These are phyloP conservation scores for Hippasteria phrygiana DNA, from an alignment of 53 echinoderm and acorn worm species.

Conservation along the genomic window DNA sequence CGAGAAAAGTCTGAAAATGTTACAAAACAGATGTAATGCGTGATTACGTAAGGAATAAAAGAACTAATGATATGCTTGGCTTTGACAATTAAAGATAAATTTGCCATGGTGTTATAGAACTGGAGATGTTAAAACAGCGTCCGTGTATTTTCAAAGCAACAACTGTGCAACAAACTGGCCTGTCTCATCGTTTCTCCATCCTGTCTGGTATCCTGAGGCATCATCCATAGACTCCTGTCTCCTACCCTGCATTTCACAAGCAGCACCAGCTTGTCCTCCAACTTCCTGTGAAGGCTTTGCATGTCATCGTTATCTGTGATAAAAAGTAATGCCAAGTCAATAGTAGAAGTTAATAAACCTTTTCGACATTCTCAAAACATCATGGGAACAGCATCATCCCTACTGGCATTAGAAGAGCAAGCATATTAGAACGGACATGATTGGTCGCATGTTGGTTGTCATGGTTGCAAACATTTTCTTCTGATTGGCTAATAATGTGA, in stretches of 20 bases:
- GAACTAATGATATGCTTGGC: too few relatives aligned
- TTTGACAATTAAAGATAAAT: too few relatives aligned
- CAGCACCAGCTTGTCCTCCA: conserved; percentile 84
- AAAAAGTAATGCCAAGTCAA: neutral
- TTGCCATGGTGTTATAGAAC: neutral
- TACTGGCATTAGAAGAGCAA: too few relatives aligned
- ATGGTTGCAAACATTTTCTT: too few relatives aligned
- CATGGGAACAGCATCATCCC: too few relatives aligned
- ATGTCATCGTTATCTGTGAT: conserved; percentile 77
- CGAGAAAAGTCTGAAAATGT: too few relatives aligned
- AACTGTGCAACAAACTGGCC: conserved; percentile 57
- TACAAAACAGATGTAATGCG: too few relatives aligned
- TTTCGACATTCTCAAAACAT: neutral
- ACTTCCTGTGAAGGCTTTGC: conserved; percentile 71
- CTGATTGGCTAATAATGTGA: too few relatives aligned
- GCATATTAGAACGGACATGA: too few relatives aligned
- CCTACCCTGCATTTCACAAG: conserved; percentile 83
- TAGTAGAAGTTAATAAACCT: neutral
- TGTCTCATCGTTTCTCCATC: conserved; percentile 88
- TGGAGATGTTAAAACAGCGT: neutral
- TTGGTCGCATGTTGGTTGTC: too few relatives aligned
- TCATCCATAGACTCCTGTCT: conserved; percentile 79
- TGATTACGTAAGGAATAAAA: too few relatives aligned
- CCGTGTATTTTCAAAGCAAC: too few relatives aligned
- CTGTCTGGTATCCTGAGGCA: conserved; percentile 80